Base-by-base conservation (phyloP, 2,888 invertebrate genomes). In the Tinea trinotella region DNA sequence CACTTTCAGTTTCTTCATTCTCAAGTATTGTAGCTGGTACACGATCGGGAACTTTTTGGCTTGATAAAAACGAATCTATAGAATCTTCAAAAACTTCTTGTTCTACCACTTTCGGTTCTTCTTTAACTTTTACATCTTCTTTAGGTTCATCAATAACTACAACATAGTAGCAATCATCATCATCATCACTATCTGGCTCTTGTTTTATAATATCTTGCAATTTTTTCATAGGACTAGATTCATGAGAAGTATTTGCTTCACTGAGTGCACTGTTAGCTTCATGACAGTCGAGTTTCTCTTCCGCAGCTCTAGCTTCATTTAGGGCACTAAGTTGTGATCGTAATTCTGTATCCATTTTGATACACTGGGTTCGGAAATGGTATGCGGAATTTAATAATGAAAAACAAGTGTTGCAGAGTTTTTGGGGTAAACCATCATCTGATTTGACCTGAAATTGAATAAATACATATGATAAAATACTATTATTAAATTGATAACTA, bases 121-220 rank as follows among this genome's bases (percentile, higher is more conserved):
- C 64, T 65, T 15, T 44, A 60, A 46, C 18, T 24, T 54, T 40
- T 44, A 59, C 40, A 55, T 57, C 57, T 12, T 63, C 60, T 19
- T 63, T 59, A 54, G 61, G 59, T 34, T 65, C 57, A 53, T 82
- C 76, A 62, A 85, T 78, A 57, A 86, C 82, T 1, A 87, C 84
- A 17, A 87, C 68, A 2, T 87, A 84, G 62, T 85, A 85, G 19
- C 7, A 46, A 56, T 84, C 87, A 52, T 63, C 80, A 60, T 86
- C 85, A 67, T 87, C 87, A 60, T 85, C 85, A 61, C 73, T 76
- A 48, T 85, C 85, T 1, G 81, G 81, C 61, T 85, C 85, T 44
- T 66, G 59, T 61, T 84, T 85, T 5, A 85, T 81, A 3, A 81
- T 72, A 50, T 73, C 65, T 58, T 82, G 73, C 5, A 84, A 62